A percentile compares a stretch with the other conserved stretches of the same genome.
phyloP scores from a whole-genome alignment of 2,113 vertebrate genomes.

The Mormyrus iriodes region DNA sequence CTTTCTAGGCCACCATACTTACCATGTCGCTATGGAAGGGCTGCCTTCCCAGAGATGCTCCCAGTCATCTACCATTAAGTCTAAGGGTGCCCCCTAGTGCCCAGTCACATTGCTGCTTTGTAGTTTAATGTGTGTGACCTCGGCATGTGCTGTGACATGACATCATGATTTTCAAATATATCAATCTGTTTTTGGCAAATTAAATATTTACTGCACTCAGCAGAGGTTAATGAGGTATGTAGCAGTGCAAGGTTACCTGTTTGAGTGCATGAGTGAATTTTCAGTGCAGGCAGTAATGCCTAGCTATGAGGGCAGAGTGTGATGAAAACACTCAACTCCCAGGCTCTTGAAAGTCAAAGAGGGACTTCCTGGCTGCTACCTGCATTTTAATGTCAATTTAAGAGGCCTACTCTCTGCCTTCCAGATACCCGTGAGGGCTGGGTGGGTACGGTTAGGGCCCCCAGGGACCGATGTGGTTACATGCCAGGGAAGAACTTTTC shows the following conservation, averaged over 20 bases:
- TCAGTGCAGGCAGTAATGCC: not conserved
- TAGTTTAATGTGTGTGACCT: not conserved
- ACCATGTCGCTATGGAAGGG: not conserved
- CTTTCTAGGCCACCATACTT: not conserved
- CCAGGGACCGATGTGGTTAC: not conserved
- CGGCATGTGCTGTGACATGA: not conserved
- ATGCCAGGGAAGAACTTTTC: not conserved
- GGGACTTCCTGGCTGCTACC: no score
- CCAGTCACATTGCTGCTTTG: not conserved
- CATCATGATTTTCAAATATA: not conserved
- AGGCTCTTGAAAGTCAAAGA: not conserved
- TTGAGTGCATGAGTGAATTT: not conserved
- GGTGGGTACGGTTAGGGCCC: not conserved
- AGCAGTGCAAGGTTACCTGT: not conserved
- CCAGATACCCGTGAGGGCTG: not conserved
- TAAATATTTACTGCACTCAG: not conserved
- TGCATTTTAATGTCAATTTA: not conserved
- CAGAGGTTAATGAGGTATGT: not conserved
- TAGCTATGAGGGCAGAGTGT: not conserved
- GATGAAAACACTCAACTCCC: not conserved
- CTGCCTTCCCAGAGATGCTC: not conserved
- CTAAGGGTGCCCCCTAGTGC: not conserved
- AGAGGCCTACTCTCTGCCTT: not conserved
- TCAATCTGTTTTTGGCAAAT: not conserved
- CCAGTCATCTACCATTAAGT: not conserved